A percentile compares a stretch with the other conserved stretches of the same genome.
Conservation (phyloP, 2,113 vertebrate species). For the Emydura subglobosa region DNA sequence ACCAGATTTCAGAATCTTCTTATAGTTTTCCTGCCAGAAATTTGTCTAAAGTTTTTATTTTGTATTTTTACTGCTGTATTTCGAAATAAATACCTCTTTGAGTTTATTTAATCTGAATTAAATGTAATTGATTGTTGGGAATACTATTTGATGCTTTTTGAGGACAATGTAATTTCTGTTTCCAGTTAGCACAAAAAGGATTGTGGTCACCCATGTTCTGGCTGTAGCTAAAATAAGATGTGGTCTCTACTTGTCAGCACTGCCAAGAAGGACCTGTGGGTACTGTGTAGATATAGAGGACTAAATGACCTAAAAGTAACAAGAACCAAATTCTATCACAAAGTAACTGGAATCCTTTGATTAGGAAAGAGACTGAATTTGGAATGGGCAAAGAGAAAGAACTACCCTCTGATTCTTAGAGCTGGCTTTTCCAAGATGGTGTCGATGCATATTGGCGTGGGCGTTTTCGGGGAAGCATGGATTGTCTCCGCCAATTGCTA, state of each 20-base stretch:
- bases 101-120: slow-evolving; percentile 9
- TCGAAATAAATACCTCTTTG: background rate
- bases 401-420: background rate
- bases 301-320: background rate
- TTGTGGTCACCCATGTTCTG: background rate
- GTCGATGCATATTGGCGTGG: background rate
- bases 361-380: background rate
- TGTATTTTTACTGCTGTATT: background rate
- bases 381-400: background rate
- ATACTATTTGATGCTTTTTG: background rate
- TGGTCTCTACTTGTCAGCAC: background rate
- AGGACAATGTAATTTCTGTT: background rate
- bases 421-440: background rate
- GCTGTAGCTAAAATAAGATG: background rate
- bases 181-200: background rate
- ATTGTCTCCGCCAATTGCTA: background rate
- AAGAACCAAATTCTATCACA: background rate
- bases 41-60: background rate
- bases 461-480: background rate
- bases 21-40: background rate
- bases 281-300: background rate
- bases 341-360: background rate
- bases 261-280: background rate
- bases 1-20: background rate
- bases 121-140: background rate